These are phyloP conservation scores for Oryzias melastigma DNA, from an alignment of 2,113 vertebrate species.

Conservation along the genomic window DNA sequence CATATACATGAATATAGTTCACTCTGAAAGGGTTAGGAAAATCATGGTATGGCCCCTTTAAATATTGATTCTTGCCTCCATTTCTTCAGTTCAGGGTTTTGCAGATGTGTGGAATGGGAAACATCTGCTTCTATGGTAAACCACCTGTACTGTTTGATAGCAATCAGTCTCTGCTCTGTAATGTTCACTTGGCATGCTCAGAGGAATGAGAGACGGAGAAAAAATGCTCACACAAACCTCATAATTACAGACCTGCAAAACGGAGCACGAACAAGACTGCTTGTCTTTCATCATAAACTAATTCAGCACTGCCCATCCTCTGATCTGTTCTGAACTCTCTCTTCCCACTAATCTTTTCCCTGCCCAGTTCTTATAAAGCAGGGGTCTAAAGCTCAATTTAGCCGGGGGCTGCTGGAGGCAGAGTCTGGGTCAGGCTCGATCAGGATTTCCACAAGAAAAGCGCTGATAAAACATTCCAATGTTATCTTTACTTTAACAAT, in stretches of 20 bases:
- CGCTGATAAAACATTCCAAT: no score
- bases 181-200: slow-evolving; percentile 54
- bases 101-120: slow-evolving; percentile 51
- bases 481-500: no score
- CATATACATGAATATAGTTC: no score
- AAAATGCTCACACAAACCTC: slow-evolving; percentile 44
- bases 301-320: slow-evolving; percentile 36
- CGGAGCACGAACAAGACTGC: slow-evolving; percentile 27
- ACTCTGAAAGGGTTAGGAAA: no score
- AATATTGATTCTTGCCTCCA: no score
- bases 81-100: neutral
- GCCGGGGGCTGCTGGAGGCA: no score
- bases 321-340: slow-evolving; percentile 44
- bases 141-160: slow-evolving; percentile 63
- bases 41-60: no score
- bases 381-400: no score
- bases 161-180: slow-evolving; percentile 50
- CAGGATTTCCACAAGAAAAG: no score
- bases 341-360: slow-evolving; percentile 31
- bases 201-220: slow-evolving; percentile 47
- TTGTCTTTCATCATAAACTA: slow-evolving; percentile 67
- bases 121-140: slow-evolving; percentile 62
- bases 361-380: slow-evolving; percentile 12
- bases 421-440: no score
- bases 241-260: slow-evolving; percentile 62